A percentile compares a stretch with the other conserved stretches of the same genome.
Evolutionary conservation across 2,113 vertebrate species (phyloP).

Genomic region (Corythaixoides concolor): DNA sequence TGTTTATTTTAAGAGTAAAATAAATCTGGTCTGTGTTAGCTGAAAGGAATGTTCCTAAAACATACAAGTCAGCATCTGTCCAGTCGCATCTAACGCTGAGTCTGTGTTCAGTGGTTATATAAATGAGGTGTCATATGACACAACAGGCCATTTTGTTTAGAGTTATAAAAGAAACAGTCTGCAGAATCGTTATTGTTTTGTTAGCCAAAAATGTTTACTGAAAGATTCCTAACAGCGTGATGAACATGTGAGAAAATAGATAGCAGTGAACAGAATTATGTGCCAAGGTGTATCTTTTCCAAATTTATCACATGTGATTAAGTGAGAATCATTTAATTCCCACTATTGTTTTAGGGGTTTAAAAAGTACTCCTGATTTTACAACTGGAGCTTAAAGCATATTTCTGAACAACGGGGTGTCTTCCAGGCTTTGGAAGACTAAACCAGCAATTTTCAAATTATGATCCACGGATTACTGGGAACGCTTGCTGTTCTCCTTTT

Average conservation of each 20-base stretch:
- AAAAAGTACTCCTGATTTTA: neutral
- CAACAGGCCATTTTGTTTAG: neutral
- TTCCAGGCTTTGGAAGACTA: constrained; percentile 20
- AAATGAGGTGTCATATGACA: neutral
- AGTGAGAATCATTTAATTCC: neutral
- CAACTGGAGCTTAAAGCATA: neutral
- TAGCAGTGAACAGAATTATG: neutral
- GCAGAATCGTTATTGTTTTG: neutral
- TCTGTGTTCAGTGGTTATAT: neutral
- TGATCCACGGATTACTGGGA: neutral
- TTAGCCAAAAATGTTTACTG: neutral
- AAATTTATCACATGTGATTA: neutral
- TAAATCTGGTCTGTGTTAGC: neutral
- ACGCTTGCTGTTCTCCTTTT: neutral
- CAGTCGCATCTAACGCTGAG: neutral
- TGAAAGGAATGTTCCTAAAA: neutral
- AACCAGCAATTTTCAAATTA: constrained; percentile 55
- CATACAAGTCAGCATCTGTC: neutral
- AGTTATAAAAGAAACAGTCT: neutral
- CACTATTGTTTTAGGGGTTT: neutral
- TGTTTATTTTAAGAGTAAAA: neutral
- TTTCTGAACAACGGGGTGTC: neutral
- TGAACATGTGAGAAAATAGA: neutral
- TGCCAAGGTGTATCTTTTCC: neutral
- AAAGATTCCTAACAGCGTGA: neutral